These are phyloP conservation scores for Anhinga anhinga DNA, from an alignment of 2,113 vertebrate species.

Conservation along the genomic window DNA sequence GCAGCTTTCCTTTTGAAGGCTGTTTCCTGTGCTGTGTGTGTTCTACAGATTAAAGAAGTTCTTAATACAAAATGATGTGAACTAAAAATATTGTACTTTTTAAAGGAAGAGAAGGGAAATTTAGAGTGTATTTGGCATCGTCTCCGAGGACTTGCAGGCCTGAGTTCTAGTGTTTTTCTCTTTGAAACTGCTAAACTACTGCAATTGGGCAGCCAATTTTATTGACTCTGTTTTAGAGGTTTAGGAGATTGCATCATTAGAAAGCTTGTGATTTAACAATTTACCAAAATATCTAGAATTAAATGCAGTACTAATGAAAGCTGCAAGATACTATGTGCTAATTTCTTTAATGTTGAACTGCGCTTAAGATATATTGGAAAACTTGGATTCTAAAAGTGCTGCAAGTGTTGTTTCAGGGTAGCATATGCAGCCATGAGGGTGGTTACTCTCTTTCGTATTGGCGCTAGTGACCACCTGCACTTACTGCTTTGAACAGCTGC, in stretches of 20 bases:
- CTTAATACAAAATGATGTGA: constrained; percentile 5
- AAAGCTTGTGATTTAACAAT: not conserved
- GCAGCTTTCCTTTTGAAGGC: not conserved
- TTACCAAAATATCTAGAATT: not conserved
- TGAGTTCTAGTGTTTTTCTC: not conserved
- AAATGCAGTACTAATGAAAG: not conserved
- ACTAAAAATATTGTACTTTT: constrained; percentile 11
- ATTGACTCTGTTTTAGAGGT: not conserved
- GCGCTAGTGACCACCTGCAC: not conserved
- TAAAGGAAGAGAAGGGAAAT: not conserved
- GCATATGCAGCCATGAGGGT: not conserved
- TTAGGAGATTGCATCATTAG: not conserved
- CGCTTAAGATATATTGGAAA: not conserved
- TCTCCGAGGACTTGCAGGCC: not conserved
- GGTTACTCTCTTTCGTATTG: not conserved
- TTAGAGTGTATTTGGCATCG: not conserved
- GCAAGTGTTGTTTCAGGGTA: not conserved
- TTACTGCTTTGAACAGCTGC: not conserved
- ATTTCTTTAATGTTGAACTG: not conserved
- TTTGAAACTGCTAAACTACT: not conserved
- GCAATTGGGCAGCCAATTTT: not conserved
- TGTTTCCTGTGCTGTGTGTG: not conserved
- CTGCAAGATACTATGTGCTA: not conserved
- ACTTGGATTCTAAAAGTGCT: not conserved
- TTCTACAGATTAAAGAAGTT: constrained; percentile 25